Conservation (phyloP, 2,113 vertebrate genomes). For the Climacteris rufus region DNA sequence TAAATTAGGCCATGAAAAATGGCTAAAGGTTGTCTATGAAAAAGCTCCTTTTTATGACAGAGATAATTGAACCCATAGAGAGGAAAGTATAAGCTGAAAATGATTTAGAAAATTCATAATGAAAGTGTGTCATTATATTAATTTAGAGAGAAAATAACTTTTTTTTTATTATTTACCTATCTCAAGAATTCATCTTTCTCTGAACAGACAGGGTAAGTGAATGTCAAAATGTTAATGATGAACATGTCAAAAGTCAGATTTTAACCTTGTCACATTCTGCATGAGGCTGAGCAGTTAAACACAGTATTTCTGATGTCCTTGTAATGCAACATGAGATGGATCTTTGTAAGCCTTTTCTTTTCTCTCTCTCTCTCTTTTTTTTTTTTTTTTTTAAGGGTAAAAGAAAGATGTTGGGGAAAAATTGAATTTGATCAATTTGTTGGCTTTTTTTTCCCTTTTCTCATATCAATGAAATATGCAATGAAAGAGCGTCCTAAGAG, state of each 20-base stretch:
- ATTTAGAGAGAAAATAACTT: conserved; percentile 68
- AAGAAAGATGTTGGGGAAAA: conserved; percentile 15
- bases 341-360: background rate
- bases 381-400: background rate
- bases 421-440: conserved; percentile 13
- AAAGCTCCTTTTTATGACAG: conserved; percentile 73
- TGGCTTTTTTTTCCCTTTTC: background rate
- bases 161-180: conserved; percentile 70
- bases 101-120: conserved; percentile 73
- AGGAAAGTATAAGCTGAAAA: conserved; percentile 73
- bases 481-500: background rate
- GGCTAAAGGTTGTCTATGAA: conserved; percentile 63
- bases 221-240: conserved; percentile 59
- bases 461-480: background rate
- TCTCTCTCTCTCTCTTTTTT: too few species aligned
- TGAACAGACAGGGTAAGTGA: conserved; percentile 28
- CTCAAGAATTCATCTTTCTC: conserved; percentile 60
- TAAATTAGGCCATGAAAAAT: conserved; percentile 75
- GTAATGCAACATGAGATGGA: conserved; percentile 19
- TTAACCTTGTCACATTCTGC: conserved; percentile 56
- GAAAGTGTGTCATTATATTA: conserved; percentile 65
- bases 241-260: conserved; percentile 43
- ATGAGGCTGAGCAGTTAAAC: conserved; percentile 27
- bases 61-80: conserved; percentile 77
- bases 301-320: conserved; percentile 21